A percentile compares a stretch with the other conserved stretches of the same genome.
phyloP scores from a whole-genome alignment of 2,888 invertebrate genomes.

The Gastracanthus pulcherrimus region DNA sequence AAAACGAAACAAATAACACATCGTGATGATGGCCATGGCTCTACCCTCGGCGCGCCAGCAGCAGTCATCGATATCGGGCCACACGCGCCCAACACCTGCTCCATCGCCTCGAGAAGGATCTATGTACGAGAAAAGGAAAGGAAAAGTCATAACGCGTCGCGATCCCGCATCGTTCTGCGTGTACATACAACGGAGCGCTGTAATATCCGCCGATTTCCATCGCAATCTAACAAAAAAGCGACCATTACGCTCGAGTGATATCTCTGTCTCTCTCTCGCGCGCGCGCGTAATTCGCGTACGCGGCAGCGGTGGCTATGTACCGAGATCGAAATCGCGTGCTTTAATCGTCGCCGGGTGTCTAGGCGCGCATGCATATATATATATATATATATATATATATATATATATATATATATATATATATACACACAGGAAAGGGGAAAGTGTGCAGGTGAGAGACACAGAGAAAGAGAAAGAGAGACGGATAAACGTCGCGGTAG shows the following conservation, averaged over 20 bases:
- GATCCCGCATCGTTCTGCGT: neutral
- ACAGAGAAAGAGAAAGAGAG: constrained; percentile 5
- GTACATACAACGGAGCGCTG: too few relatives aligned
- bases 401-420: neutral
- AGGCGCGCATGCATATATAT: neutral
- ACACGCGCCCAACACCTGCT: constrained; percentile 29
- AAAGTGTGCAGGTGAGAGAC: constrained; percentile 38
- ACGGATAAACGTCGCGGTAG: neutral
- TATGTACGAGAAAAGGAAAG: too few relatives aligned
- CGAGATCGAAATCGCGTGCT: constrained; percentile 30
- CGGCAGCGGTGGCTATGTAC: too few relatives aligned
- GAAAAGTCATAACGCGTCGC: neutral
- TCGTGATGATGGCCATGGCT: neutral
- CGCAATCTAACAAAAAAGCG: neutral
- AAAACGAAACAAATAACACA: neutral
- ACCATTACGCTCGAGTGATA: neutral
- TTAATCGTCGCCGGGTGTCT: constrained; percentile 27
- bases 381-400: neutral
- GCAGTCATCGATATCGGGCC: neutral
- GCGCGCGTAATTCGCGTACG: neutral
- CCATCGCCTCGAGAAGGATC: neutral
- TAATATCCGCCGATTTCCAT: neutral
- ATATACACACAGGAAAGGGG: constrained; percentile 1
- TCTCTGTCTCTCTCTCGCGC: neutral
- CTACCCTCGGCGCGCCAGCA: neutral